Base-by-base conservation (phyloP, 1,140 invertebrate species). In the Zaprionus ornatus region DNA sequence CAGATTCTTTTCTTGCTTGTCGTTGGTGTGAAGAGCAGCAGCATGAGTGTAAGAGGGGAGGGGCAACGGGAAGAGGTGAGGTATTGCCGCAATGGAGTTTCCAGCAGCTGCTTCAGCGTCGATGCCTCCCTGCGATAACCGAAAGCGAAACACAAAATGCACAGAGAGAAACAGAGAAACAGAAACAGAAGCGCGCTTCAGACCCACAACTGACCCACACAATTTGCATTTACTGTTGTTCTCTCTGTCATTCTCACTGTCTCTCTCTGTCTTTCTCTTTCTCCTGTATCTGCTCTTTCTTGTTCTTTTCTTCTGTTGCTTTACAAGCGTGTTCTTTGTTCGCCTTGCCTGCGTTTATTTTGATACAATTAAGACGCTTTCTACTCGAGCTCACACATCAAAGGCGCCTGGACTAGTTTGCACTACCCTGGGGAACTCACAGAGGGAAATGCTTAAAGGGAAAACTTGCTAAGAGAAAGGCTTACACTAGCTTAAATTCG, bases 91-190 rank as follows among this genome's bases (percentile, higher is more conserved):
- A 72, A 54, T 71, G 62, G 48, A 76, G 67, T 62, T 80, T 61
- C 56, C 77, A 63, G 59, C 66, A 74, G 76, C 79, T 79, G 80
- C 48, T 45, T 40, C 42, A 42, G 59, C 50, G 37, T 25, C 42
- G 79, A 82, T 83, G 76, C 64, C 77, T 79, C 45, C 27, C 45
- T 48, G 50, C 50, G 84, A 87, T 88, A 87, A 82, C 61, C 29
- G 42, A 35, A 57, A 55, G 42, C 45, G 50, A 62, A 68, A 74
- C n/a, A 65, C 37, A 37, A 45, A 45, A 17, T 55, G 59, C 67
- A 32, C 27, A 60, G 40, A 45, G 40, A 45, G 40, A 54, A 50
- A 62, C 21, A 56, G 27, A 87, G 82, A 82, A 76, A 32, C 40
- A 77, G 59, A 80, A 87, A 77, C 64, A 50, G 45, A 50, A 23